Base-by-base conservation (phyloP, 2,888 invertebrate genomes). In the Cryptus viduatorius region DNA sequence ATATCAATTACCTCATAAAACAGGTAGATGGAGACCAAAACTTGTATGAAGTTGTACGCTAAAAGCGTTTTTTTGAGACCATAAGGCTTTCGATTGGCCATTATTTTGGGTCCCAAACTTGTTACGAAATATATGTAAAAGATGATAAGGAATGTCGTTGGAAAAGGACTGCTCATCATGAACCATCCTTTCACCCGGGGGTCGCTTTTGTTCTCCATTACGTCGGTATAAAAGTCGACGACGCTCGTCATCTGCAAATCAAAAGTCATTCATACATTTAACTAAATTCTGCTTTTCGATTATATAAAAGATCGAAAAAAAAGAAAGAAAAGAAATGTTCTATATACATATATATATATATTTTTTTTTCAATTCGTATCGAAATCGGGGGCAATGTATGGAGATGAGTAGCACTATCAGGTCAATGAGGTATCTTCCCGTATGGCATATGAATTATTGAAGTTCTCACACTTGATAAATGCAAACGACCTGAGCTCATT, bases 141-240 rank as follows among this genome's bases (percentile, higher is more conserved):
- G 84, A 97, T 94, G 91, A 97, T 97, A 89, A 98, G 96, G 84
- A 95, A 94, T 83, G 97, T 92, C 72, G 98, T 97, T 65, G 97
- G 97, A 85, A 97, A 95, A 7, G 98, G 98, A 24, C 97, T 96
- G 89, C 96, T 96, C 97, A 98, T 97, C 94, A 98, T 94, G 80
- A 96, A 95, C 97, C 97, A 98, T 90, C 95, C 95, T 89, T 96
- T 96, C 81, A 97, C 97, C 89, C 98, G 95, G 46, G 96, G 96
- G 94, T 98, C 97, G 92, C 97, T 97, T 94, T 97, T 96, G 92
- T 97, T 97, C 93, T 97, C 97, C 97, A 98, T 97, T 83, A 98
- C 92, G 92, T 97, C 97, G 89, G 95, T 95, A 93, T 97, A 97
- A 31, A 95, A 95, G 88, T 95, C 96, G 89, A 96, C 95, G 87